Evolutionary conservation across 2,888 invertebrate genomes (phyloP).

Genomic region (Eupithecia tripunctaria): DNA sequence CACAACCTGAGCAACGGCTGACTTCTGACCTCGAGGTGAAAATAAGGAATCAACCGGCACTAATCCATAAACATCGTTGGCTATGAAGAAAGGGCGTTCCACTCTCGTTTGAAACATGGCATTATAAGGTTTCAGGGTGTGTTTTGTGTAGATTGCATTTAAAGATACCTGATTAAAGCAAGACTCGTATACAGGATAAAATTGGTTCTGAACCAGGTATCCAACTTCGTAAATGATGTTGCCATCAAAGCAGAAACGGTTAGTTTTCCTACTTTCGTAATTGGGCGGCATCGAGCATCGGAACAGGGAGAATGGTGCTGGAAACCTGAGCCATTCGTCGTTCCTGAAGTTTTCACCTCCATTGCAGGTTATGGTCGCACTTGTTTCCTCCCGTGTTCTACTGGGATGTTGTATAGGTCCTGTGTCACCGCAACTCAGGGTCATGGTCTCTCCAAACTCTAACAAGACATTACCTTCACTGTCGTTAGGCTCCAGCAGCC

Average conservation of each 20-base stretch:
- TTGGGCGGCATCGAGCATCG: slow-evolving; percentile 59
- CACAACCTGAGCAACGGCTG: slow-evolving; percentile 62
- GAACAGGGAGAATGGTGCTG: slow-evolving; percentile 62
- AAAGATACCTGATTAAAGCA: slow-evolving; percentile 67
- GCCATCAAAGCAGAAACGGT: slow-evolving; percentile 64
- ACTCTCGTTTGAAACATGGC: slow-evolving; percentile 71
- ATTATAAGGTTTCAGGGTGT: slow-evolving; percentile 75
- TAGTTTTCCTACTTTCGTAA: slow-evolving; percentile 60
- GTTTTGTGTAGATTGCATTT: slow-evolving; percentile 68
- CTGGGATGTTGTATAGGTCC: slow-evolving; percentile 63
- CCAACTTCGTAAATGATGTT: slow-evolving; percentile 71
- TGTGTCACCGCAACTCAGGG: slow-evolving; percentile 66
- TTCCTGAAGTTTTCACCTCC: slow-evolving; percentile 66
- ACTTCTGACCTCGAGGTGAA: slow-evolving; percentile 63
- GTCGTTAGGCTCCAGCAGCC: slow-evolving; percentile 69
- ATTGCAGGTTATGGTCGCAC: slow-evolving; percentile 64
- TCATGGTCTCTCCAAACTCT: slow-evolving; percentile 62
- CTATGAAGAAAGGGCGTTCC: slow-evolving; percentile 67
- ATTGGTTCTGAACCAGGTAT: slow-evolving; percentile 59
- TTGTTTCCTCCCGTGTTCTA: slow-evolving; percentile 44
- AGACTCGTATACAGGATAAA: slow-evolving; percentile 71
- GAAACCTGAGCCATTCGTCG: slow-evolving; percentile 62
- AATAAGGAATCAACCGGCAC: slow-evolving; percentile 65
- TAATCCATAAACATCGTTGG: slow-evolving; percentile 57
- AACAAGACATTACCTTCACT: slow-evolving; percentile 62